Percentiles rank a stretch among this genome's conserved stretches.
These are phyloP conservation scores for Paracanthobrama guichenoti DNA, from an alignment of 2,113 vertebrate species.

Conservation along the genomic window DNA sequence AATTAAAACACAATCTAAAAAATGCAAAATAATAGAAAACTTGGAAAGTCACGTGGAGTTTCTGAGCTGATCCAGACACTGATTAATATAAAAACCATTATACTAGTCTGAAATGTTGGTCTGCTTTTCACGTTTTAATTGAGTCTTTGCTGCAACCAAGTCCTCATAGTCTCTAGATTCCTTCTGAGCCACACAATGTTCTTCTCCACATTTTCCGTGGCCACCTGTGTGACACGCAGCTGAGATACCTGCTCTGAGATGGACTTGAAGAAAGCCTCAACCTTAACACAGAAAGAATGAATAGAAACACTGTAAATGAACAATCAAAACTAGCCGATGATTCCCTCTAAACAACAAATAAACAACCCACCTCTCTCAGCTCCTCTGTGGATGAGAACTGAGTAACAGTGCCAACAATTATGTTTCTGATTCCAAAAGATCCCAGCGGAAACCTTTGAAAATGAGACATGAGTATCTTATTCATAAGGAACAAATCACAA, in stretches of 20 bases:
- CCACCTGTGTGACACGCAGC: conserved; percentile 71
- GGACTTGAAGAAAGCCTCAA: conserved; percentile 76
- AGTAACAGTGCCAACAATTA: conserved; percentile 72
- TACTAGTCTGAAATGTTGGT: conserved; percentile 1
- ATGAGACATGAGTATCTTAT: conserved; percentile 8
- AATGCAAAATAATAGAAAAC: conserved; percentile 13
- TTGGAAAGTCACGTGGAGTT: background rate
- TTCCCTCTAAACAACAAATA: background rate
- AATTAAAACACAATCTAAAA: background rate
- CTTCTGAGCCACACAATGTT: conserved; percentile 77
- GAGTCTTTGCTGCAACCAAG: conserved; percentile 68
- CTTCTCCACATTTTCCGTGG: conserved; percentile 76
- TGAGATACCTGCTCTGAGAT: conserved; percentile 74
- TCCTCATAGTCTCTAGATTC: conserved; percentile 72
- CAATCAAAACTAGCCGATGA: background rate
- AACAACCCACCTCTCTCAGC: conserved; percentile 67
- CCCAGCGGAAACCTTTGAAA: conserved; percentile 75
- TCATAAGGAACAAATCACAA: background rate
- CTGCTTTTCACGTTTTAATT: conserved; percentile 43
- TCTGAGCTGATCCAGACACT: conserved; percentile 11
- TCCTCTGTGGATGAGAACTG: conserved; percentile 76
- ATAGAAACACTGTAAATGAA: background rate
- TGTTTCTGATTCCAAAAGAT: conserved; percentile 72
- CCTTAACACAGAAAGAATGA: conserved; percentile 63
- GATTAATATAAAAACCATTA: background rate